Conservation (phyloP, 2,888 invertebrate species). For the Antitype chi region DNA sequence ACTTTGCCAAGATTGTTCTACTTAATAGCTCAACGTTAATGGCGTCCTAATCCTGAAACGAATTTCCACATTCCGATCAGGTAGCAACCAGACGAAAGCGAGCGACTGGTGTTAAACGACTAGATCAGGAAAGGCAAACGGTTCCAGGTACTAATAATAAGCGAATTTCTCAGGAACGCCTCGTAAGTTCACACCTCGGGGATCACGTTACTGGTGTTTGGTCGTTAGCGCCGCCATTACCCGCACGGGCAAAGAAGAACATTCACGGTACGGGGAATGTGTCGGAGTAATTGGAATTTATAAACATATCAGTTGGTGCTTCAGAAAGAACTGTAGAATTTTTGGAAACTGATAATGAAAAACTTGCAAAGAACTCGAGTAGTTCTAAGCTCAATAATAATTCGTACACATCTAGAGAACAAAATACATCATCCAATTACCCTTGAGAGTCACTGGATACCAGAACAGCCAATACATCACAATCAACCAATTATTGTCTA, state of each 20-base stretch:
- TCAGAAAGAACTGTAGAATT: conserved; percentile 12
- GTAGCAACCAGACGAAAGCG: conserved; percentile 49
- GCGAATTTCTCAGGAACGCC: conserved; percentile 71
- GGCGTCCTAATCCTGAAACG: conserved; percentile 49
- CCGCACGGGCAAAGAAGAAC: conserved; percentile 54
- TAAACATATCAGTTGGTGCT: conserved; percentile 36
- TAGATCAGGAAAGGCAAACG: conserved; percentile 70
- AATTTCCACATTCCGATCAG: conserved; percentile 57
- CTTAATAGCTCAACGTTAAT: conserved; percentile 55
- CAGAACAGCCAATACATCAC: conserved; percentile 41
- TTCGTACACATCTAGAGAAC: neutral
- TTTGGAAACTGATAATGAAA: conserved; percentile 13
- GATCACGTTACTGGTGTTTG: conserved; percentile 73
- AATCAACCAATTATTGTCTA: conserved; percentile 33
- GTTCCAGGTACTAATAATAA: conserved; percentile 77
- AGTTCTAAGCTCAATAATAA: conserved; percentile 2
- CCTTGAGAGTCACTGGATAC: conserved; percentile 25
- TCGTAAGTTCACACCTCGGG: conserved; percentile 73
- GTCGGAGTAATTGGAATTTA: conserved; percentile 40
- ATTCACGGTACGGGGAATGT: conserved; percentile 63
- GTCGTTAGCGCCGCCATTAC: conserved; percentile 72
- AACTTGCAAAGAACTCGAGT: conserved; percentile 1
- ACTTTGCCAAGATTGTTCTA: conserved; percentile 50
- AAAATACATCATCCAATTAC: conserved; percentile 33
- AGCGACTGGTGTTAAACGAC: conserved; percentile 52